Evolutionary conservation across 2,113 vertebrate genomes (phyloP).

Genomic region (Benitochromis conjunctus): DNA sequence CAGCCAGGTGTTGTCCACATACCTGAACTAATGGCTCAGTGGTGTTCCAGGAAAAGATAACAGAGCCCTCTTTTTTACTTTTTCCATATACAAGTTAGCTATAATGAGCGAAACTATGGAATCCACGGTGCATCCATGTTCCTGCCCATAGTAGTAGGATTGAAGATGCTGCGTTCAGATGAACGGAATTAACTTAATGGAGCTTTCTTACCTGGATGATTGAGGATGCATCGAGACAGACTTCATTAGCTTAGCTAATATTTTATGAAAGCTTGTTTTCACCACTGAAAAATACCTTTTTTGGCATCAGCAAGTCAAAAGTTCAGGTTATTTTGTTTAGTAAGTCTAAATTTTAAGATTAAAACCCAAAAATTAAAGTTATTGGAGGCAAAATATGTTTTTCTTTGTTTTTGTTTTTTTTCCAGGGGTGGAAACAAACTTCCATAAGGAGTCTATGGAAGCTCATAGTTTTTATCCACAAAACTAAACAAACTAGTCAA

Average conservation of each 20-base stretch:
- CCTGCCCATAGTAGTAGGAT: neutral
- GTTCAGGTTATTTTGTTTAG: neutral
- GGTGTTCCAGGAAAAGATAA: neutral
- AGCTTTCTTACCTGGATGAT: neutral
- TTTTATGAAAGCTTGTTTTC: neutral
- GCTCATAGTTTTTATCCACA: neutral
- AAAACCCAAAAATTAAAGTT: neutral
- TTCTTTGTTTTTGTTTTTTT: neutral
- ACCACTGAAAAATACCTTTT: neutral
- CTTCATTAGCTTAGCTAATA: neutral
- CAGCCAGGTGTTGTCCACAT: neutral
- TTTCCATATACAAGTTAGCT: neutral
- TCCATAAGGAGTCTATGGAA: neutral
- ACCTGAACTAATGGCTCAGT: neutral
- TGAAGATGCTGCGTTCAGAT: fast-evolving
- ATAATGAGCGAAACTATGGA: fast-evolving
- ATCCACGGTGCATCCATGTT: neutral
- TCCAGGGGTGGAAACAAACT: neutral
- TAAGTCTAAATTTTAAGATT: neutral
- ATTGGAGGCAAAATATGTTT: neutral
- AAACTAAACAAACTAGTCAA: neutral
- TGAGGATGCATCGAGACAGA: neutral
- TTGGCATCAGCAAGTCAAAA: neutral
- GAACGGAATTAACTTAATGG: neutral
- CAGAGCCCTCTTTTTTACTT: neutral